phyloP scores from a whole-genome alignment of 2,888 invertebrate genomes.

The Chrysolina oricalcia region DNA sequence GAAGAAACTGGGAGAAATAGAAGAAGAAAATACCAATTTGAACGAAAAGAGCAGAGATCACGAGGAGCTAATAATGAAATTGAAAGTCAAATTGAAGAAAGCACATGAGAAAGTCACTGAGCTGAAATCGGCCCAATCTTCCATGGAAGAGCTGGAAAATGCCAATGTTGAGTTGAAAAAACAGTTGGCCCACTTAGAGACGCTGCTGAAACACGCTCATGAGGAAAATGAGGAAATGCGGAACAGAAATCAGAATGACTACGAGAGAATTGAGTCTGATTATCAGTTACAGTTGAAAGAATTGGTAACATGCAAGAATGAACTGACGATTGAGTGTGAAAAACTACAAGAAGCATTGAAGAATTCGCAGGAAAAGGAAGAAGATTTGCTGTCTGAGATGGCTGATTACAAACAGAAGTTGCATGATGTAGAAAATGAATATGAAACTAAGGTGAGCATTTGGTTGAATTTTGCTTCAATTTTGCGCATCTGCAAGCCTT shows the following conservation, averaged over 20 bases:
- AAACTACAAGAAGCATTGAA: conserved; percentile 71
- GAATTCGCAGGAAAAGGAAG: conserved; percentile 56
- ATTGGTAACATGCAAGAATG: conserved; percentile 66
- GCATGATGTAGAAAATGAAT: conserved; percentile 44
- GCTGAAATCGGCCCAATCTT: conserved; percentile 54
- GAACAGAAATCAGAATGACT: conserved; percentile 69
- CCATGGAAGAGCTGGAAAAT: conserved; percentile 69
- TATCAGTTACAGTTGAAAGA: conserved; percentile 70
- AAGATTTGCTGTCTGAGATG: conserved; percentile 52
- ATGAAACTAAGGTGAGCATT: conserved; percentile 35
- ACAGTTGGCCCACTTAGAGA: conserved; percentile 72
- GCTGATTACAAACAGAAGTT: conserved; percentile 53
- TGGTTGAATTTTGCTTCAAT: no score
- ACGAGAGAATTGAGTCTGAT: conserved; percentile 74
- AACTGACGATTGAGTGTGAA: conserved; percentile 66
- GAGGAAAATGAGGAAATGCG: conserved; percentile 70
- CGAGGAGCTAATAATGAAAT: conserved; percentile 56
- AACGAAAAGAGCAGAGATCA: conserved; percentile 56
- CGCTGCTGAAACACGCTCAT: conserved; percentile 71
- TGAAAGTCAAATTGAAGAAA: conserved; percentile 59
- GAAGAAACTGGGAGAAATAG: conserved; percentile 75
- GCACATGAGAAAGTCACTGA: conserved; percentile 58
- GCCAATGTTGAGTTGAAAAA: conserved; percentile 73
- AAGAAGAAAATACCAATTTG: conserved; percentile 59
- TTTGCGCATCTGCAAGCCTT: no score